Conservation (phyloP, 2,888 invertebrate genomes). For the Andrena bucephala region DNA sequence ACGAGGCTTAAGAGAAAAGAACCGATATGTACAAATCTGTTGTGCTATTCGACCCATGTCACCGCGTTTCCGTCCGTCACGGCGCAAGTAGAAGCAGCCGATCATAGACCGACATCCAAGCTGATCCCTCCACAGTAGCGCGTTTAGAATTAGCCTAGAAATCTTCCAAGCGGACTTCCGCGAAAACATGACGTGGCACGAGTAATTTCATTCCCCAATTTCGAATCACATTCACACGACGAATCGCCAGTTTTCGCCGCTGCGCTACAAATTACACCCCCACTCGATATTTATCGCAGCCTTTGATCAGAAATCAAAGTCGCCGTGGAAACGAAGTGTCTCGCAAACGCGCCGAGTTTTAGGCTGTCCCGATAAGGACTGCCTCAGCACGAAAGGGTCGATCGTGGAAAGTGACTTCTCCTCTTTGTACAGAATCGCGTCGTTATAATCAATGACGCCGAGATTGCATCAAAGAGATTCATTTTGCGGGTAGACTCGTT, state of each 20-base stretch:
- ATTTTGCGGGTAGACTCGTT: constrained; percentile 54
- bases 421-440: constrained; percentile 55
- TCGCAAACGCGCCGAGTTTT: constrained; percentile 43
- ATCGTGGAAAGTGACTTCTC: constrained; percentile 32
- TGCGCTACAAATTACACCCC: no score
- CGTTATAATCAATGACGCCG: constrained; percentile 76
- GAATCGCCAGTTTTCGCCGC: neutral
- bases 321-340: constrained; percentile 35
- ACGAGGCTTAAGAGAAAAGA: no score
- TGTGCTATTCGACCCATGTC: neutral
- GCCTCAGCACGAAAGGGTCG: constrained; percentile 19
- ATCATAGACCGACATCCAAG: neutral
- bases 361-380: constrained; percentile 23
- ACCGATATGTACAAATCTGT: neutral
- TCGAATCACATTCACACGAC: neutral
- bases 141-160: no score
- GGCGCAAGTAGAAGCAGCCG: neutral
- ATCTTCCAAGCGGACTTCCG: neutral
- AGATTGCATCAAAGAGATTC: constrained; percentile 73
- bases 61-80: neutral
- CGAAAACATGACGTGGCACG: neutral
- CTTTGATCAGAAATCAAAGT: constrained; percentile 28
- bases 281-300: constrained; percentile 8
- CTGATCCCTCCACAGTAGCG: neutral
- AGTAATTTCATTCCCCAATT: neutral